Percentiles rank a stretch among this genome's conserved stretches.
phyloP scores from a whole-genome alignment of 2,797 vertebrate genomes.

The Muscicapa comitata region DNA sequence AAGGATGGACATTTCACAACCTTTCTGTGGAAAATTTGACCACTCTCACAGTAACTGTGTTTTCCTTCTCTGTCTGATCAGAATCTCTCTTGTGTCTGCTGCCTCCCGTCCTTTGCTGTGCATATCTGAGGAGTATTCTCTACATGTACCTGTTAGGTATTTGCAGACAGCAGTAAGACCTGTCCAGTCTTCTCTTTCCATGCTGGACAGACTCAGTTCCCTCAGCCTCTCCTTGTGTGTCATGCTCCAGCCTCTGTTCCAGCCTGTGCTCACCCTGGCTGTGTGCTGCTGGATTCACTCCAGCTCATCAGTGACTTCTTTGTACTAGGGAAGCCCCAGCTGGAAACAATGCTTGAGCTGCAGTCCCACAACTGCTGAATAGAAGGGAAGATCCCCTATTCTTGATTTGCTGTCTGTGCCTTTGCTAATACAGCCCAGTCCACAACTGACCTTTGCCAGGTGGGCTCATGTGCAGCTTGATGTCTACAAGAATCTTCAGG shows the following conservation, averaged over 20 bases:
- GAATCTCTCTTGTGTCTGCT: neutral
- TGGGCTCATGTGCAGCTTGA: neutral
- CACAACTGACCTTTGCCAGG: neutral
- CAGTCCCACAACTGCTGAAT: neutral
- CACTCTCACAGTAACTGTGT: fast-evolving
- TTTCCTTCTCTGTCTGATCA: neutral
- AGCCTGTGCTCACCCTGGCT: neutral
- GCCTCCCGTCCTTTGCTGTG: neutral
- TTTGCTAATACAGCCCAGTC: neutral
- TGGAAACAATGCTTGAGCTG: neutral
- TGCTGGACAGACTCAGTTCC: neutral
- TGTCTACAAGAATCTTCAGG: neutral
- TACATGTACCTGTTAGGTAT: fast-evolving
- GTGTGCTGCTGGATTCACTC: neutral
- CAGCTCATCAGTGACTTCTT: neutral
- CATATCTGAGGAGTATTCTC: neutral
- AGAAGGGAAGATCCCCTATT: neutral
- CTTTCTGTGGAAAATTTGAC: neutral
- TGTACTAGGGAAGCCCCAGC: neutral
- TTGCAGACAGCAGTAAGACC: neutral
- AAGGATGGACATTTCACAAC: neutral
- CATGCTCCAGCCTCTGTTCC: neutral
- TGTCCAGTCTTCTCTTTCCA: neutral
- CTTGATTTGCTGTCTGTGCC: neutral
- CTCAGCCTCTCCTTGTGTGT: neutral